Evolutionary conservation across 2,113 vertebrate species (phyloP).

Genomic region (Chloroceryle aenea): DNA sequence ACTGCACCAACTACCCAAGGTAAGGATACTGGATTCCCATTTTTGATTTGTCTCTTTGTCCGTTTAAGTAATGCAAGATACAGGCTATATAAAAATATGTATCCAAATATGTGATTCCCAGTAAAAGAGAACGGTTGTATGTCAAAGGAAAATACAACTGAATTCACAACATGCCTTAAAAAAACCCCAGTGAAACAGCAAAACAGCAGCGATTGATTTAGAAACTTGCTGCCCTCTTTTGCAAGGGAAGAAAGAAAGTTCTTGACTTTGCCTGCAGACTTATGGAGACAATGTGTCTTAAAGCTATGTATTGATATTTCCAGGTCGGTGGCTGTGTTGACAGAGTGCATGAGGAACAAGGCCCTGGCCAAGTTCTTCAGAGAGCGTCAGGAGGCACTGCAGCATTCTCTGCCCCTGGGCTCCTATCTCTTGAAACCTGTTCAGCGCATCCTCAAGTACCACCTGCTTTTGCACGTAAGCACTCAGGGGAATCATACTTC

Average conservation of each 20-base stretch:
- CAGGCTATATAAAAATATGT: neutral
- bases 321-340: constrained; percentile 96
- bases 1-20: constrained; percentile 97
- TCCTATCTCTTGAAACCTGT: constrained; percentile 98
- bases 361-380: constrained; percentile 93
- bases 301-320: neutral
- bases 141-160: neutral
- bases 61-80: neutral
- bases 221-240: neutral
- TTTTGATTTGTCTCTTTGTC: neutral
- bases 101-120: neutral
- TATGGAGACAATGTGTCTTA: neutral
- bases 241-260: neutral
- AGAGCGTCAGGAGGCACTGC: constrained; percentile 91
- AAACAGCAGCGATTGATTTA: neutral
- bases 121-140: neutral
- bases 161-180: neutral
- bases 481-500: neutral
- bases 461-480: constrained; percentile 94
- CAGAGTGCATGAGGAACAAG: constrained; percentile 97
- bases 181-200: too few relatives aligned
- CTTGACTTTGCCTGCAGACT: neutral
- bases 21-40: constrained; percentile 49
- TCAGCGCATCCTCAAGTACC: constrained; percentile 98
- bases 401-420: constrained; percentile 93